Base-by-base conservation (phyloP, 2,888 invertebrate genomes). In the Gisinianus flammeolus region DNA sequence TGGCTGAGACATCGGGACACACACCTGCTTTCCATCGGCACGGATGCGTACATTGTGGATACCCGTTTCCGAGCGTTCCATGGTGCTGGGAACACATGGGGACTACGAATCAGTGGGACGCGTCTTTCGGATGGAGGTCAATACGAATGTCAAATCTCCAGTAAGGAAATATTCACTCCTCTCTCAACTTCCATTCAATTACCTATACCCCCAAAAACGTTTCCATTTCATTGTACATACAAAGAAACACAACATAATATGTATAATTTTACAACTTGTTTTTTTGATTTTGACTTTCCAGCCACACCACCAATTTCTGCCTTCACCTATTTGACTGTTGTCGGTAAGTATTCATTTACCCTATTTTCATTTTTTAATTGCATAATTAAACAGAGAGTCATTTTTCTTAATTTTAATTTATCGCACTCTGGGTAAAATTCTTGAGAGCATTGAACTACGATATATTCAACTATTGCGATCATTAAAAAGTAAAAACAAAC, bases 1-100 rank as follows among this genome's bases (percentile, higher is more conserved):
- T 85, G 84, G 84, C 70, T 85, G 8, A 80, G 84, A 76, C 84
- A 85, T 67, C 82, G 83, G 24, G 84, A 85, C 78, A 85, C 84
- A 22, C 84, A 85, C 77, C 77, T 85, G 22, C 76, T 85, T 56
- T 81, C 83, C 52, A 81, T 83, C 24, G 84, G 84, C 28, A 81
- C 81, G 26, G 81, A 82, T 68, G 81, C 83, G 28, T 85, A 85
- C 81, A 85, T 82, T 26, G 82, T 81, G 74, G 83, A 85, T 79
- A 70, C 81, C 3, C 76, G 84, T 75, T 85, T 85, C 76, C 81
- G 83, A 28, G 81, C 84, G 68, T 85, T 83, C 80, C 83, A 83
- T 71, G 79, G 79, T 24, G 81, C 82, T 64, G 81, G 77, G 31
- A 81, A 76, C 74, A 82, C 79, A 68, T 85, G 84, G 84, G 84